A percentile compares a stretch with the other conserved stretches of the same genome.
Conservation (phyloP, 2,888 invertebrate genomes). For the Lasioglossum morio region DNA sequence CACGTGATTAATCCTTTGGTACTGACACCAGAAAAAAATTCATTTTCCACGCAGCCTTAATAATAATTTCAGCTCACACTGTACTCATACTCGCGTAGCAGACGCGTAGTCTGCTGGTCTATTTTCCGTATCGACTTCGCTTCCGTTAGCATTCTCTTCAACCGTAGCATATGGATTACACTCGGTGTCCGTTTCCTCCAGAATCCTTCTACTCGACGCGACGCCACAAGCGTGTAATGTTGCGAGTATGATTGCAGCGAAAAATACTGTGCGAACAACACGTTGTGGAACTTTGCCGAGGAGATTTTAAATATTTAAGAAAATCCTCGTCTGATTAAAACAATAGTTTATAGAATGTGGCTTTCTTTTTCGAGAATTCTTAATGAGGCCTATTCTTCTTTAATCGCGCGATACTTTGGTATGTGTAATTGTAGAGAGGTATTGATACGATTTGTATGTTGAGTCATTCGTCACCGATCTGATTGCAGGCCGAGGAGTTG, state of each 20-base stretch:
- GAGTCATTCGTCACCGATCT: constrained; percentile 24
- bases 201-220: background rate
- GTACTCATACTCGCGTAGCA: constrained; percentile 49
- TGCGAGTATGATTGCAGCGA: background rate
- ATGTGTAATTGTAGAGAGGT: background rate
- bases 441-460: background rate
- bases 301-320: too few species aligned
- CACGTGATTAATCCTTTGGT: too few species aligned
- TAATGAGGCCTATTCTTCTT: too few species aligned
- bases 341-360: too few species aligned
- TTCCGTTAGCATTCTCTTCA: constrained; percentile 60
- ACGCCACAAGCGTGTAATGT: background rate
- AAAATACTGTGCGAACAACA: background rate
- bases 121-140: constrained; percentile 69
- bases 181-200: constrained; percentile 34
- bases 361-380: too few species aligned
- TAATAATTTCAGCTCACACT: background rate
- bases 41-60: background rate
- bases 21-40: background rate
- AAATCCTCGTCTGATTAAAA: too few species aligned
- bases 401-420: background rate
- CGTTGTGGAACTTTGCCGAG: background rate
- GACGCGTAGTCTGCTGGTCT: constrained; percentile 47
- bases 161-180: constrained; percentile 61
- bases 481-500: constrained; percentile 92